Conservation (phyloP, 2,113 vertebrate species). For the Ptilonorhynchus violaceus region DNA sequence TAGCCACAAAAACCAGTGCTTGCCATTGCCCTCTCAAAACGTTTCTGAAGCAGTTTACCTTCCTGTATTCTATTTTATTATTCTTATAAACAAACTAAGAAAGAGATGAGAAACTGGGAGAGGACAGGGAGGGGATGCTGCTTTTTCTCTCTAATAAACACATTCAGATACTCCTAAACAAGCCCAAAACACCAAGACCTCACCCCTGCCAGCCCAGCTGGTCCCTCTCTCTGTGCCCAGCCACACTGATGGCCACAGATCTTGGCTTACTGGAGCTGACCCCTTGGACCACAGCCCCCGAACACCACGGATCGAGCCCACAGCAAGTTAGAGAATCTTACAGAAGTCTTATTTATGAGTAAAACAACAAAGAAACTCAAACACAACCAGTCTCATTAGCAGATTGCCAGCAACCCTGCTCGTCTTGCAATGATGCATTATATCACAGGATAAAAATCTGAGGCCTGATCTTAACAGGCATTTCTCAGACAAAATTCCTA, state of each 20-base stretch:
- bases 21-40: not conserved
- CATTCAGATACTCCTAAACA: not conserved
- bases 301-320: not conserved
- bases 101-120: not conserved
- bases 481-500: slow-evolving; percentile 11
- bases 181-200: not conserved
- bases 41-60: not conserved
- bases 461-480: not conserved
- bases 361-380: not conserved
- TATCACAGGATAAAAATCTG: not conserved
- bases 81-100: not conserved
- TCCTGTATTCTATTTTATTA: not conserved
- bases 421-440: not conserved
- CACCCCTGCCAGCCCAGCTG: not conserved
- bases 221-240: not conserved
- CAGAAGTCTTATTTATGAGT: not conserved
- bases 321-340: not conserved
- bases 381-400: not conserved
- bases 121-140: not conserved
- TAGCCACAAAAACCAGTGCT: not conserved
- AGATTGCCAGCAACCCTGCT: not conserved
- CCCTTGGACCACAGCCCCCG: not conserved
- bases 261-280: not conserved
- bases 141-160: not conserved
- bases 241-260: accelerated